These are phyloP conservation scores for Caenorhabditis wallacei DNA, from an alignment of 2,888 invertebrate species.

Conservation along the genomic window DNA sequence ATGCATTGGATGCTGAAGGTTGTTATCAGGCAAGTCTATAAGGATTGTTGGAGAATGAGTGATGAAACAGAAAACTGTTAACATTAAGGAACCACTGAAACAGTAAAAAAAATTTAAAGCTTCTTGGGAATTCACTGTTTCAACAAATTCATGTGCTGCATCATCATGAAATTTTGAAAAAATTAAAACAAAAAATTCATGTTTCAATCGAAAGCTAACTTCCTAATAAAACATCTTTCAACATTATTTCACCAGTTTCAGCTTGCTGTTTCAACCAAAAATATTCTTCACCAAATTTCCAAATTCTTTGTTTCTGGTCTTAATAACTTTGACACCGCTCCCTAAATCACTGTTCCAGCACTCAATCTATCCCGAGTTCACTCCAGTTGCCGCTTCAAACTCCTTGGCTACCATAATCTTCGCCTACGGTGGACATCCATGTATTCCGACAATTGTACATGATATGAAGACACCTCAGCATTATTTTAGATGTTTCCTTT, in stretches of 20 bases:
- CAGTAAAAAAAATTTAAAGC: too few relatives aligned
- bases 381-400: conserved; percentile 36
- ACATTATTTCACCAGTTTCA: too few relatives aligned
- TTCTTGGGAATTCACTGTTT: too few relatives aligned
- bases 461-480: conserved; percentile 68
- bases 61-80: too few relatives aligned
- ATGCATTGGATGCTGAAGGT: conserved; percentile 46
- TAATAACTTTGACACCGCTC: not conserved
- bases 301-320: not conserved
- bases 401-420: conserved; percentile 69
- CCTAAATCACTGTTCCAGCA: conserved; percentile 21
- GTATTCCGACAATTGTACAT: conserved; percentile 68
- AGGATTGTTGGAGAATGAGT: too few relatives aligned
- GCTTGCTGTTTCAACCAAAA: too few relatives aligned
- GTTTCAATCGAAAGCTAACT: too few relatives aligned
- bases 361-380: conserved; percentile 47
- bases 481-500: conserved; percentile 56
- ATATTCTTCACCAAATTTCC: not conserved
- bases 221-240: too few relatives aligned
- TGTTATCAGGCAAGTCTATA: conserved; percentile 44
- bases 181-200: too few relatives aligned
- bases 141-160: too few relatives aligned
- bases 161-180: too few relatives aligned
- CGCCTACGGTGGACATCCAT: conserved; percentile 70
- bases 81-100: too few relatives aligned